These are phyloP conservation scores for Damaliscus lunatus DNA, from an alignment of 2,113 vertebrate species.

Conservation along the genomic window DNA sequence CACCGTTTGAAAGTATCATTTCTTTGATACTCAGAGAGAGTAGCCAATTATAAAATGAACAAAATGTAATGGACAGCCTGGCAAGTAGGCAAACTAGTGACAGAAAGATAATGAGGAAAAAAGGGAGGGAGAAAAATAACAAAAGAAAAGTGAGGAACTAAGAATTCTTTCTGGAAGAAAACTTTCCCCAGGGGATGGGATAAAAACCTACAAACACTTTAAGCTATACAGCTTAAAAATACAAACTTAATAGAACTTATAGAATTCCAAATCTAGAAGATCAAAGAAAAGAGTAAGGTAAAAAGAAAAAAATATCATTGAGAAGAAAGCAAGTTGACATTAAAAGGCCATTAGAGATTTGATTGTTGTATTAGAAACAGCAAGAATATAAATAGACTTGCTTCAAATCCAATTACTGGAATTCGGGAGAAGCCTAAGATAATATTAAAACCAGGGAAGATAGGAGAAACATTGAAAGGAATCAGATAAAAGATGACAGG, in stretches of 20 bases:
- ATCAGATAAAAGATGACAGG: background rate
- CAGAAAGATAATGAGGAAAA: background rate
- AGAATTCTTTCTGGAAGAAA: background rate
- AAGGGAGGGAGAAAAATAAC: background rate
- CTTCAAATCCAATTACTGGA: background rate
- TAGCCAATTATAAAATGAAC: background rate
- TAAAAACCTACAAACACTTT: background rate
- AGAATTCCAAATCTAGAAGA: background rate
- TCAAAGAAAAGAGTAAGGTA: background rate
- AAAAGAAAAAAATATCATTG: background rate
- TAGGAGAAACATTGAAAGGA: background rate
- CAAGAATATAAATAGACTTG: background rate
- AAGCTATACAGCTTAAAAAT: background rate
- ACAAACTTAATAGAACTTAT: background rate
- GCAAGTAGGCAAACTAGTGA: background rate
- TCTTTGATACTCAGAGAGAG: background rate
- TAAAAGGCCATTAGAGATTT: background rate
- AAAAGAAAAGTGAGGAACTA: background rate
- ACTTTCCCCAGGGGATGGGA: background rate
- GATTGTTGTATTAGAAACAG: background rate
- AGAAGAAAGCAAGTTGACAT: background rate
- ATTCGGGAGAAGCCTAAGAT: background rate
- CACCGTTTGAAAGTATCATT: background rate
- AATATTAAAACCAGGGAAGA: background rate
- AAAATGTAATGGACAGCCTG: background rate